Conservation (phyloP, 2,797 vertebrate genomes). For the Anguilla pacifica region DNA sequence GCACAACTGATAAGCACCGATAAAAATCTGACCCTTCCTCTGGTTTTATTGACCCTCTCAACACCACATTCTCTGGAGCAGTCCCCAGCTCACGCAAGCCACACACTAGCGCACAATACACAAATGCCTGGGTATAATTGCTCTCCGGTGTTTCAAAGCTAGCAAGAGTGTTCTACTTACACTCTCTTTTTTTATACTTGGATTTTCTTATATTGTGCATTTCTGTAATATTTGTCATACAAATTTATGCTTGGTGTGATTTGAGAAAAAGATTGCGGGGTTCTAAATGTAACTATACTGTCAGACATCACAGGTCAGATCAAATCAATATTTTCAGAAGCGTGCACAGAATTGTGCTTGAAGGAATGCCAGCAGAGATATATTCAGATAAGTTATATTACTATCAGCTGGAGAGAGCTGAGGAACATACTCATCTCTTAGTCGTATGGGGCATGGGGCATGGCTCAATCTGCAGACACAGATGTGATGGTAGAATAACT, state of each 20-base stretch:
- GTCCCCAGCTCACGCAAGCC: background rate
- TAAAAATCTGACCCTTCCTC: background rate
- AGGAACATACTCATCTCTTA: background rate
- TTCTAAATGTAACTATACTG: background rate
- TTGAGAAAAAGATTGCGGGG: background rate
- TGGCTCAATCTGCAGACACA: background rate
- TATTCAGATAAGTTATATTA: background rate
- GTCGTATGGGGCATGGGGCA: background rate
- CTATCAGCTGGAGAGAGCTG: background rate
- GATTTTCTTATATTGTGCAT: background rate
- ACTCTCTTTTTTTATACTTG: background rate
- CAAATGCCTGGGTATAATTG: background rate
- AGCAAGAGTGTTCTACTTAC: background rate
- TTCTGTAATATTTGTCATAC: background rate
- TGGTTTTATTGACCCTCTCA: background rate
- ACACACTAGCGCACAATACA: background rate
- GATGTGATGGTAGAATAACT: background rate
- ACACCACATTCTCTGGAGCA: background rate
- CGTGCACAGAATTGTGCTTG: background rate
- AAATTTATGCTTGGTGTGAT: background rate
- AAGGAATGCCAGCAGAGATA: background rate
- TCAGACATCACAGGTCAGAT: background rate
- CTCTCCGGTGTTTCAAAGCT: background rate
- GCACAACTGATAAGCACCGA: background rate
- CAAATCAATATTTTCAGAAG: background rate